Evolutionary conservation across 2,113 vertebrate species (phyloP).

Genomic region (Mormyrus iriodes): DNA sequence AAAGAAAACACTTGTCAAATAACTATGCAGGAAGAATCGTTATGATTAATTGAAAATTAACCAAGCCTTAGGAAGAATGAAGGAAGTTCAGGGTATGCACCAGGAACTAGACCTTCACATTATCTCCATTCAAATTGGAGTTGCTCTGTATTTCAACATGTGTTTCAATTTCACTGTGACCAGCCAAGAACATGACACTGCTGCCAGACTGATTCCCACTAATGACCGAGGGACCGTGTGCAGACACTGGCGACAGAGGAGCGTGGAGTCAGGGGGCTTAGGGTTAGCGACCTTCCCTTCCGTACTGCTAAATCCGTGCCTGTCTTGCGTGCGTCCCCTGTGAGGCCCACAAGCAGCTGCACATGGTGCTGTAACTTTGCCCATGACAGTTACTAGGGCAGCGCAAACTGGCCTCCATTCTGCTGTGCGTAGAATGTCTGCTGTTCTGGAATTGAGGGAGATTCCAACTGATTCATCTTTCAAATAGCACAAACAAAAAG

Average conservation of each 20-base stretch:
- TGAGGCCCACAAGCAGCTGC: not conserved
- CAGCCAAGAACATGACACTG: not conserved
- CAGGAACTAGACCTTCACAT: not conserved
- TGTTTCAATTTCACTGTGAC: not conserved
- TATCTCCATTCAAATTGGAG: not conserved
- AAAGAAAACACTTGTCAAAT: not conserved
- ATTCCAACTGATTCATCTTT: not conserved
- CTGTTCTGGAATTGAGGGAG: not conserved
- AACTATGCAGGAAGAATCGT: not conserved
- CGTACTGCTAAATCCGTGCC: not conserved
- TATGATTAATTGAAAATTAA: not conserved
- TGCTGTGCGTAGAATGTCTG: not conserved
- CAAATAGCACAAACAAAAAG: not conserved
- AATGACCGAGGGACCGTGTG: not conserved
- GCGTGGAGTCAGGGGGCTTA: not conserved
- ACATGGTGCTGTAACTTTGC: not conserved
- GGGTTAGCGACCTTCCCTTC: not conserved
- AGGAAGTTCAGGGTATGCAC: not conserved
- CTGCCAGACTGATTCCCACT: not conserved
- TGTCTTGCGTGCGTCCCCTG: not conserved
- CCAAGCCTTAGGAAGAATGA: not conserved
- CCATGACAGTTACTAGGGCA: not conserved
- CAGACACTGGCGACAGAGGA: not conserved
- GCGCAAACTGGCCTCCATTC: not conserved
- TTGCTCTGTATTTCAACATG: not conserved